A percentile compares a stretch with the other conserved stretches of the same genome.
phyloP scores from a whole-genome alignment of 2,797 vertebrate species.

The Dendrocincla fuliginosa region DNA sequence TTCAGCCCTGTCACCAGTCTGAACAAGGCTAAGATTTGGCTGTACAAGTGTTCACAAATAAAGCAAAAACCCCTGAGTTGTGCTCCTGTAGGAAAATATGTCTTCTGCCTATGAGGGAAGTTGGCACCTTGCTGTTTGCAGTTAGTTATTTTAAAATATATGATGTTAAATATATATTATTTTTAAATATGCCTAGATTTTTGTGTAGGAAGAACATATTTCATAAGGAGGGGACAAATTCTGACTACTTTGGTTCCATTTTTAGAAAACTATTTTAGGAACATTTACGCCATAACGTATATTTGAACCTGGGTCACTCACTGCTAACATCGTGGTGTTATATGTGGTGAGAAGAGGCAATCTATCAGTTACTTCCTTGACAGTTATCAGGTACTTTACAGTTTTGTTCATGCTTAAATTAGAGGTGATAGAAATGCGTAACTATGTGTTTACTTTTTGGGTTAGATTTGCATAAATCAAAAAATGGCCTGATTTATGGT shows the following conservation, averaged over 20 bases:
- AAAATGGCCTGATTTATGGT: background rate
- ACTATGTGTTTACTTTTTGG: background rate
- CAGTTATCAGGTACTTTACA: background rate
- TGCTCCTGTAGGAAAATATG: background rate
- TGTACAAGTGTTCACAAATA: background rate
- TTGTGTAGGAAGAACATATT: background rate
- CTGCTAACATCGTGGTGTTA: background rate
- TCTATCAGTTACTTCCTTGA: constrained; percentile 16
- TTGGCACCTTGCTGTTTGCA: background rate
- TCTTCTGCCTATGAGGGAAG: background rate
- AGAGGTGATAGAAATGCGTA: background rate
- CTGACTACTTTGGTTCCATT: background rate
- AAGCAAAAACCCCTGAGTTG: background rate
- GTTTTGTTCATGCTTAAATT: background rate
- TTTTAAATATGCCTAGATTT: background rate
- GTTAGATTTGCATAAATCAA: background rate
- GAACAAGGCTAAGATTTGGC: background rate
- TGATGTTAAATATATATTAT: background rate
- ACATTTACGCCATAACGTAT: background rate
- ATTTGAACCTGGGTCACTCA: background rate
- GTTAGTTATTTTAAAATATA: background rate
- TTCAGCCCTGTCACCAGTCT: background rate
- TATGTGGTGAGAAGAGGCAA: background rate
- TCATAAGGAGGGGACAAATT: constrained; percentile 28
- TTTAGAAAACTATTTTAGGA: constrained; percentile 39